Percentiles rank a stretch among this genome's conserved stretches.
These are phyloP conservation scores for Dolichomitus sp. DNA, from an alignment of 2,888 invertebrate species.

Conservation along the genomic window DNA sequence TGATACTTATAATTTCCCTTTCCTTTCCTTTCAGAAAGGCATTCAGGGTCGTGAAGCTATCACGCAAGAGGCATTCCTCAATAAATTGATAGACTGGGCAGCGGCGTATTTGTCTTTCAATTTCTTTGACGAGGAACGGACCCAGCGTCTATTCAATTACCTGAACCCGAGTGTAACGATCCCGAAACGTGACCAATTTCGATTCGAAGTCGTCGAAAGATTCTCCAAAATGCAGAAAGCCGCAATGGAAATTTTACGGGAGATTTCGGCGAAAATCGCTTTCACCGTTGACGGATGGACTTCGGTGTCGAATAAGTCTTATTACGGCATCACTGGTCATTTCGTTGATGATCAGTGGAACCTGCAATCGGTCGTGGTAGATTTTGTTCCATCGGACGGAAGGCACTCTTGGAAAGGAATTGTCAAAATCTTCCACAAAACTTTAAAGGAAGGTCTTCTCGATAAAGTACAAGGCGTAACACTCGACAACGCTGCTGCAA, in stretches of 20 bases:
- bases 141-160: constrained; percentile 10
- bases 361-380: constrained; percentile 63
- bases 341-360: constrained; percentile 64
- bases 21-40: neutral
- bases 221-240: constrained; percentile 4
- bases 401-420: constrained; percentile 62
- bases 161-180: constrained; percentile 26
- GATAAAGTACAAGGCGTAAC: neutral
- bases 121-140: constrained; percentile 14
- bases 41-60: neutral
- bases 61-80: neutral
- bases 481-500: neutral
- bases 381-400: constrained; percentile 66
- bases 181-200: constrained; percentile 13
- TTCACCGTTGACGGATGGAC: constrained; percentile 69
- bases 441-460: neutral
- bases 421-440: constrained; percentile 43
- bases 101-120: constrained; percentile 17
- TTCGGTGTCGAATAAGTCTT: constrained; percentile 42
- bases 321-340: constrained; percentile 64
- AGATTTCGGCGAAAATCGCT: constrained; percentile 54
- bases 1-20: neutral
- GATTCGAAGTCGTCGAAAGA: constrained; percentile 14
- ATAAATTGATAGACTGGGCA: neutral
- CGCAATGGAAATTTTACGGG: neutral